Base-by-base conservation (phyloP, 2,888 invertebrate genomes). In the Agrochola lychnidis region DNA sequence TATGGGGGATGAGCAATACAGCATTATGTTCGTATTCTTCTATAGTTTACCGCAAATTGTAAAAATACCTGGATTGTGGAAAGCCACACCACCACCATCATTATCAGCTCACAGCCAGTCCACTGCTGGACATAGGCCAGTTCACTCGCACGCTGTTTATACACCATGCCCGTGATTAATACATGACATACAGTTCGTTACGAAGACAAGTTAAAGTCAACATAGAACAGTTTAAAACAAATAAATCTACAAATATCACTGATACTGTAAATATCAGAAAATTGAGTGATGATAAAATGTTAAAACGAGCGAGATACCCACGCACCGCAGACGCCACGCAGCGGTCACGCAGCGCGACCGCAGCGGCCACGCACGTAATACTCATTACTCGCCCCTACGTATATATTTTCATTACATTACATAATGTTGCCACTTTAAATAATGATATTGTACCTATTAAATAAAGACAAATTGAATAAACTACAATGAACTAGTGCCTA, bases 381-480 rank as follows among this genome's bases (percentile, higher is more conserved):
- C 59, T 77, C 79, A 79, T 88, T 82, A 84, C 68, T 36, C 36
- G 56, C 79, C 78, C 63, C 76, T 76, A n/a, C n/a, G n/a, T n/a
- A 61, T 30, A 36, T 42, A 86, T 85, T 84, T 85, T 79, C 85
- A 84, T 77, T 73, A 78, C 73, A 84, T 72, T 75, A 73, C 36
- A 71, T 70, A 69, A 77, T 77, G 78, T 78, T 45, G 62, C 71
- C 71, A 73, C 68, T 81, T 81, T 72, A 86, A 87, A 87, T 78
- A 76, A 74, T 79, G 51, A 56, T 75, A 67, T 68, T 63, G 61
- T 51, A 56, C n/a, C 56, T 56, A 61, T 59, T 51, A 45, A 73
- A 73, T 78, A 62, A 42, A 40, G 61, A 70, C 51, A 73, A 78
- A 84, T 79, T 86, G 71, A 81, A 84, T 79, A 73, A 85, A 83